phyloP scores from a whole-genome alignment of 1,140 invertebrate genomes.

The Eurosta solidaginis region DNA sequence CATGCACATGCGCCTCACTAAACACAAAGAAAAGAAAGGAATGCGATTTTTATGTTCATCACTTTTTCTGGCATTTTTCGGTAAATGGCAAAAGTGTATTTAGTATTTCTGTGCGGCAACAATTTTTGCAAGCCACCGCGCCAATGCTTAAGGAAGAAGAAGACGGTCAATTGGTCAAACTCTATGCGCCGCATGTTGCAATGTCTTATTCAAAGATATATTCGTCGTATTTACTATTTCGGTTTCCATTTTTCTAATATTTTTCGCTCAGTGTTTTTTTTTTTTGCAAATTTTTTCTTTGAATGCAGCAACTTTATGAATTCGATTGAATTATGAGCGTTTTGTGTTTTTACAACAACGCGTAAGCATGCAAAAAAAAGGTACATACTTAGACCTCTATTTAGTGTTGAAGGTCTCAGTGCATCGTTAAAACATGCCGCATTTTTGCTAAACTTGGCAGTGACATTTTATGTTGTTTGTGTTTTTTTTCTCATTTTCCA shows the following conservation, averaged over 20 bases:
- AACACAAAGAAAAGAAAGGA: neutral
- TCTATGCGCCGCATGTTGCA: neutral
- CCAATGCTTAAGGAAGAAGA: neutral
- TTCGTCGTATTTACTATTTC: too few relatives aligned
- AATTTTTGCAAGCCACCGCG: neutral
- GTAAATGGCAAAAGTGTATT: conserved; percentile 12
- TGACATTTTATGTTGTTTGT: neutral
- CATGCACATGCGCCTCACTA: neutral
- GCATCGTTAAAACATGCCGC: conserved; percentile 22
- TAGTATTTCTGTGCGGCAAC: neutral
- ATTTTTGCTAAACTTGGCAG: conserved; percentile 22
- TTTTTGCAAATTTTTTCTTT: neutral
- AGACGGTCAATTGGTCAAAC: conserved; percentile 16
- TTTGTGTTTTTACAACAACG: neutral
- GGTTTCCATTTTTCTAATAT: conserved; percentile 8
- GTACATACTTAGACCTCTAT: too few relatives aligned
- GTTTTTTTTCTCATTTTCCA: neutral
- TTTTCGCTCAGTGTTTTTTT: neutral
- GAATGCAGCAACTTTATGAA: neutral
- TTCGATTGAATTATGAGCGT: conserved; percentile 22
- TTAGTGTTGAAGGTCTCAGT: neutral
- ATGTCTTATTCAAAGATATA: neutral
- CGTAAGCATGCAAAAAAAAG: neutral
- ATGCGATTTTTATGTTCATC: conserved; percentile 16
- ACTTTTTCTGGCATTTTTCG: conserved; percentile 26